These are phyloP conservation scores for Arbacia lixula DNA, from an alignment of 53 echinoderm and acorn worm genomes.

Conservation along the genomic window DNA sequence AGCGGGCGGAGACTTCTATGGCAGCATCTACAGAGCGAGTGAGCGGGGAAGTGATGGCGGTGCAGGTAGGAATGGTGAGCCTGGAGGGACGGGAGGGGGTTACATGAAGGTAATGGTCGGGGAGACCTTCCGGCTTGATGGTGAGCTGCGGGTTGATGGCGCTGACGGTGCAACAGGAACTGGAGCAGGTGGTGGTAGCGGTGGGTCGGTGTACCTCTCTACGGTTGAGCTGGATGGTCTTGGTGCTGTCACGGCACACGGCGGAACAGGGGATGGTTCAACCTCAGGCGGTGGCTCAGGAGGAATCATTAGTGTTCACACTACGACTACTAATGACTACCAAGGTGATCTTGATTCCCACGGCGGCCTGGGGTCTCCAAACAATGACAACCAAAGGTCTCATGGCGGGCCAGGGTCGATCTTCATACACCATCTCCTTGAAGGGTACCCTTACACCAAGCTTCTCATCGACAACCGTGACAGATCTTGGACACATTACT, in stretches of 20 bases:
- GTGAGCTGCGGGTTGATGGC: slow-evolving; percentile 76
- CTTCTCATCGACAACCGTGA: slow-evolving; percentile 70
- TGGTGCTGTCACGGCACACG: slow-evolving; percentile 81
- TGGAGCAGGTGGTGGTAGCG: slow-evolving; percentile 83
- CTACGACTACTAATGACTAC: slow-evolving; percentile 66
- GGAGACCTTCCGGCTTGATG: slow-evolving; percentile 78
- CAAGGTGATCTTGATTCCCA: slow-evolving; percentile 67
- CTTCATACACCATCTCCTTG: slow-evolving; percentile 68
- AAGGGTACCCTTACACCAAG: slow-evolving; percentile 66
- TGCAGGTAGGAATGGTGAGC: slow-evolving; percentile 29
- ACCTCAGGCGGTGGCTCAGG: slow-evolving; percentile 90
- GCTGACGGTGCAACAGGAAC: slow-evolving; percentile 50
- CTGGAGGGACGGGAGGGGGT: slow-evolving; percentile 78
- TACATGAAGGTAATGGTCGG: slow-evolving; percentile 65
- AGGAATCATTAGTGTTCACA: slow-evolving; percentile 76
- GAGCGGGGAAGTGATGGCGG: slow-evolving; percentile 86
- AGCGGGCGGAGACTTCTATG: slow-evolving; percentile 76
- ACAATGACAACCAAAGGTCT: not conserved
- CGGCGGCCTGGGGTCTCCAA: slow-evolving; percentile 76
- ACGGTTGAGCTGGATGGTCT: slow-evolving; percentile 79
- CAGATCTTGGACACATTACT: slow-evolving; percentile 79
- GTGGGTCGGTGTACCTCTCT: slow-evolving; percentile 70
- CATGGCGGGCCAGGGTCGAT: slow-evolving; percentile 91
- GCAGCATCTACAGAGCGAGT: slow-evolving; percentile 72
- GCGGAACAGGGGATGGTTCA: slow-evolving; percentile 74